Percentiles rank a stretch among this genome's conserved stretches.
These are phyloP conservation scores for Anodontia alba DNA, from an alignment of 2,888 invertebrate genomes.

Conservation along the genomic window DNA sequence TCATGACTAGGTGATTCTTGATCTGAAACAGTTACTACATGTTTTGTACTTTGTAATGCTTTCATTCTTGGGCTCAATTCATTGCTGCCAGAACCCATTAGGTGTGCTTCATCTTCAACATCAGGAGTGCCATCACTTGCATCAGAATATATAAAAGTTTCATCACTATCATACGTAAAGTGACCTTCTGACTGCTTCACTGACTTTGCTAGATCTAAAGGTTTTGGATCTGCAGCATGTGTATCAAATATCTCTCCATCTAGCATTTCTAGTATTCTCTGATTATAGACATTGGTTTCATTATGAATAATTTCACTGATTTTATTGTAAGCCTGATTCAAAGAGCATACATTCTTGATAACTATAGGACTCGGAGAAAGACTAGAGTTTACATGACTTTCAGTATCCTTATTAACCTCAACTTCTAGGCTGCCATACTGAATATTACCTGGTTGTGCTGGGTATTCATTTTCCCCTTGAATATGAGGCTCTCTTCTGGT, in stretches of 20 bases:
- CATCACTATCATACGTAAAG: neutral
- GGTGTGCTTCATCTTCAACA: neutral
- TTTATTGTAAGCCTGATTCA: neutral
- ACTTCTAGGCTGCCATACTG: neutral
- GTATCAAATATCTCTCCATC: conserved; percentile 2
- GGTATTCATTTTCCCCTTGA: neutral
- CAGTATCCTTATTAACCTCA: neutral
- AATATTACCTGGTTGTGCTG: no score
- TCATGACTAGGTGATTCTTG: no score
- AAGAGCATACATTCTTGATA: neutral
- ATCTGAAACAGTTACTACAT: neutral
- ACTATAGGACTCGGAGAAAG: neutral
- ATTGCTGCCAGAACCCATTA: neutral
- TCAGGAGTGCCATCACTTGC: neutral
- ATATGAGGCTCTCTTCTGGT: no score
- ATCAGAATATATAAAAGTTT: neutral
- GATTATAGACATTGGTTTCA: neutral
- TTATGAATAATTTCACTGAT: neutral
- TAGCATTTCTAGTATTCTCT: neutral
- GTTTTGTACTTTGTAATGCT: neutral
- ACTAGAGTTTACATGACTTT: neutral
- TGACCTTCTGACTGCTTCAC: neutral
- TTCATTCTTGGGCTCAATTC: conserved; percentile 7
- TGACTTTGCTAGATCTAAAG: conserved; percentile 1
- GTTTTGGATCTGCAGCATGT: neutral